Evolutionary conservation across 2,888 invertebrate genomes (phyloP).

Genomic region (Pristionchus arcanus): DNA sequence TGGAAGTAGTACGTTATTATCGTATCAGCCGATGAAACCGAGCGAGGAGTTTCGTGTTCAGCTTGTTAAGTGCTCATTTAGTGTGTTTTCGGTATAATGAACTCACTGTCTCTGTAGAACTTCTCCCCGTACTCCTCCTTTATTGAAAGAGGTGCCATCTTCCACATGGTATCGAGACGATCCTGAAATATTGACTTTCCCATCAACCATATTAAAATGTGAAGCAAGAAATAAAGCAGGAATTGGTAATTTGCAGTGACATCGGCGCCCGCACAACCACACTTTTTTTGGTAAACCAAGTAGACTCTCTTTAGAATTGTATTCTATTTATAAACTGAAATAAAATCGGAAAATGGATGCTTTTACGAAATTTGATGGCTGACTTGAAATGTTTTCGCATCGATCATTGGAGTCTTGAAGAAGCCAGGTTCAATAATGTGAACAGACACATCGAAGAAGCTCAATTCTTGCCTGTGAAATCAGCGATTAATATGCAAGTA

Average conservation of each 20-base stretch:
- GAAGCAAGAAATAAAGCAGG: too few species aligned
- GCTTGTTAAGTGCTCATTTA: not conserved
- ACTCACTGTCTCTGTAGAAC: constrained; percentile 57
- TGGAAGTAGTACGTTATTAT: constrained; percentile 25
- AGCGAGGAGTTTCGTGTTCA: not conserved
- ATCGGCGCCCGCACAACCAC: too few species aligned
- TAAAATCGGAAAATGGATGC: too few species aligned
- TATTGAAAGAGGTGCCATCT: not conserved
- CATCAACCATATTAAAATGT: too few species aligned
- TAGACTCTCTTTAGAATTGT: too few species aligned
- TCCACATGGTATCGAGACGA: constrained; percentile 29
- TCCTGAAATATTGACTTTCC: not conserved
- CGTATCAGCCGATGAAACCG: too few species aligned
- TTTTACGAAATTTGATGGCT: not conserved
- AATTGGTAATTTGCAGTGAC: too few species aligned
- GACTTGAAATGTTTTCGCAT: not conserved
- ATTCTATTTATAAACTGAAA: too few species aligned
- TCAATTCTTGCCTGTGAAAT: constrained; percentile 68
- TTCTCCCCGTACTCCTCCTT: constrained; percentile 66
- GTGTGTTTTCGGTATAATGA: not conserved
- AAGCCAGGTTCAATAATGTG: constrained; percentile 76
- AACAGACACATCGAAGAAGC: constrained; percentile 73
- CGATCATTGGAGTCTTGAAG: constrained; percentile 70
- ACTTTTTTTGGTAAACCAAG: too few species aligned
- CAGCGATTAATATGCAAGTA: too few species aligned